phyloP scores from a whole-genome alignment of 92 coral and sea anemone genomes.

The Palythoa grandiflora region DNA sequence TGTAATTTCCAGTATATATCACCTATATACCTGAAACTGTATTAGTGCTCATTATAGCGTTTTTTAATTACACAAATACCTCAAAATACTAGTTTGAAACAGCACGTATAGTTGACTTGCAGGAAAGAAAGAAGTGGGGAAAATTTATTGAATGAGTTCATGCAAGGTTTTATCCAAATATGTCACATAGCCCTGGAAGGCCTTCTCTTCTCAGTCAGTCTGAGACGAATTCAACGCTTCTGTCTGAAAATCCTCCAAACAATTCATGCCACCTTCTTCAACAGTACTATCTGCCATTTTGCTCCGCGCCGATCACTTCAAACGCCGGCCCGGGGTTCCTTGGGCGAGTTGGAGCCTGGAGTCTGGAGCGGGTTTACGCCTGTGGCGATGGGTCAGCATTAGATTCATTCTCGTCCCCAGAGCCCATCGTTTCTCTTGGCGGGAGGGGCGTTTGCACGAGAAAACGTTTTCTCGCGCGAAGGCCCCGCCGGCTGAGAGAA shows the following conservation, averaged over 20 bases:
- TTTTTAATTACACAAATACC: too few relatives aligned
- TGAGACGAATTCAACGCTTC: constrained; percentile 20
- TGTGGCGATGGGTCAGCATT: background rate
- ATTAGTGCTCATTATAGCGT: too few relatives aligned
- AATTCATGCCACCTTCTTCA: constrained; percentile 22
- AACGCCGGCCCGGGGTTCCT: constrained; percentile 10
- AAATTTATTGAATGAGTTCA: background rate
- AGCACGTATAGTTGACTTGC: too few relatives aligned
- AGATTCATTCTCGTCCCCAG: too few relatives aligned
- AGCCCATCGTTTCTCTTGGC: too few relatives aligned
- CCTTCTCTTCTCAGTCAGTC: constrained; percentile 36
- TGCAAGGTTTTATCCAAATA: constrained; percentile 22
- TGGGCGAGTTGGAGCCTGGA: constrained; percentile 8
- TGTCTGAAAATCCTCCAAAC: constrained; percentile 25
- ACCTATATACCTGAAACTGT: too few relatives aligned
- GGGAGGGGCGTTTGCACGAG: too few relatives aligned
- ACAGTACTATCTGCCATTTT: constrained; percentile 23
- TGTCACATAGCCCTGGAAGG: constrained; percentile 21
- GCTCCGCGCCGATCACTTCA: constrained; percentile 22
- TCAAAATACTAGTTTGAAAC: too few relatives aligned
- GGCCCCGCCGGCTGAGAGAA: too few relatives aligned
- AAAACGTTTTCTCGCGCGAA: too few relatives aligned
- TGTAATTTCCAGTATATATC: too few relatives aligned
- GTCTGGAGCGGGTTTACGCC: background rate
- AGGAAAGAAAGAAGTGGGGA: constrained; percentile 1